Evolutionary conservation across 2,888 invertebrate genomes (phyloP).

Genomic region (Smittia sp.): DNA sequence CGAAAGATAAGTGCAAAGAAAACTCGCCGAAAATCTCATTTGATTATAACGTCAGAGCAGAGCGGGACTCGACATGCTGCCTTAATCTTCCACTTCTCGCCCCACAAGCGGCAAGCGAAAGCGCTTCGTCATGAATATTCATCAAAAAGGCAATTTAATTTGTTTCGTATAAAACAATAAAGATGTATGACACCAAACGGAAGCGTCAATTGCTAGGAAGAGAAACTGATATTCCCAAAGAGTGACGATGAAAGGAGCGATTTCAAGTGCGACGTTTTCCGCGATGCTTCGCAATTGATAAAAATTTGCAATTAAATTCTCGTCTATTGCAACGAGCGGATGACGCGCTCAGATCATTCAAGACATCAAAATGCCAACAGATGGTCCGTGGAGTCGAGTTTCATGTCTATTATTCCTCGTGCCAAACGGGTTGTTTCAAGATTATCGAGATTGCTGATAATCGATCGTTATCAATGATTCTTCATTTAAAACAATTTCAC

Average conservation of each 20-base stretch:
- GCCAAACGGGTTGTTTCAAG: no score
- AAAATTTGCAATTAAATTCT: not conserved
- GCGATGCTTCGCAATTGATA: not conserved
- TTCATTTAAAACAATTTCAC: no score
- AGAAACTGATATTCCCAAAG: conserved; percentile 33
- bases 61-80: no score
- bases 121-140: conserved; percentile 34
- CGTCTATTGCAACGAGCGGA: not conserved
- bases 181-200: conserved; percentile 22
- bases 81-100: no score
- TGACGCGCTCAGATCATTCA: not conserved
- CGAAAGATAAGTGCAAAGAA: not conserved
- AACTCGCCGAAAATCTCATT: not conserved
- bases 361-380: conserved; percentile 1
- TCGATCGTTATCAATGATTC: no score
- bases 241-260: not conserved
- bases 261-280: not conserved
- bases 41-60: no score
- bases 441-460: no score
- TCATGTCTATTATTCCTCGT: not conserved
- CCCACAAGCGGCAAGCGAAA: not conserved
- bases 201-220: conserved; percentile 37
- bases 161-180: conserved; percentile 19
- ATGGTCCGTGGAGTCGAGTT: not conserved
- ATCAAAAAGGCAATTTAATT: conserved; percentile 37